Conservation (phyloP, 2,888 invertebrate genomes). For the Callyntrura sp. region DNA sequence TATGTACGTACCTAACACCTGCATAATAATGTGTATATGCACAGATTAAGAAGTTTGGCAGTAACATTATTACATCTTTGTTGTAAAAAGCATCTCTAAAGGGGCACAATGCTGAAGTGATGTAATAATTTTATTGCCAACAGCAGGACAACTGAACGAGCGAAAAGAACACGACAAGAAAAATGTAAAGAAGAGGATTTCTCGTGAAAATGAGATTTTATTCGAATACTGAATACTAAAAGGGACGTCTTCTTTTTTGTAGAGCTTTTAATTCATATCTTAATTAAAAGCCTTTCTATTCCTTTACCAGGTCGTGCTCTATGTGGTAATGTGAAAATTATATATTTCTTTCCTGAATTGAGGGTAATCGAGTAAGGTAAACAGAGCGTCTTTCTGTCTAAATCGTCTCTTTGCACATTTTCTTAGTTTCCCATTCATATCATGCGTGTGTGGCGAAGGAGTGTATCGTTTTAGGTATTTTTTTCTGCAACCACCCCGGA, state of each 20-base stretch:
- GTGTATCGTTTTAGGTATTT: not conserved
- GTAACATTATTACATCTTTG: conserved; percentile 21
- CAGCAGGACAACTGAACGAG: conserved; percentile 27
- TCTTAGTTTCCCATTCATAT: conserved; percentile 4
- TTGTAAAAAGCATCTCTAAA: conserved; percentile 9
- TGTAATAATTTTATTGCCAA: conserved; percentile 49
- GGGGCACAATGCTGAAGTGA: not conserved
- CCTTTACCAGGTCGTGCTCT: not conserved
- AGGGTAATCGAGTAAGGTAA: conserved; percentile 3
- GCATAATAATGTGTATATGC: not conserved
- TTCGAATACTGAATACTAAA: not conserved
- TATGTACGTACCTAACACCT: no score
- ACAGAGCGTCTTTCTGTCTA: not conserved
- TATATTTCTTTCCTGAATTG: conserved; percentile 1
- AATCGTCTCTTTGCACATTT: not conserved
- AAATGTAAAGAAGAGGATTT: not conserved
- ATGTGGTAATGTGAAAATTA: conserved; percentile 17
- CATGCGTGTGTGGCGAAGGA: not conserved
- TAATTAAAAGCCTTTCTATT: conserved; percentile 42
- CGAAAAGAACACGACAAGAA: not conserved
- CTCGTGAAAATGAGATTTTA: conserved; percentile 22
- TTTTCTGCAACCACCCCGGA: conserved; percentile 29
- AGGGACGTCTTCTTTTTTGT: not conserved
- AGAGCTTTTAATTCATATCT: conserved; percentile 35
- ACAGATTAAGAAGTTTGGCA: conserved; percentile 13